A percentile compares a stretch with the other conserved stretches of the same genome.
Evolutionary conservation across 2,113 vertebrate species (phyloP).

Genomic region (Condylura cristata): DNA sequence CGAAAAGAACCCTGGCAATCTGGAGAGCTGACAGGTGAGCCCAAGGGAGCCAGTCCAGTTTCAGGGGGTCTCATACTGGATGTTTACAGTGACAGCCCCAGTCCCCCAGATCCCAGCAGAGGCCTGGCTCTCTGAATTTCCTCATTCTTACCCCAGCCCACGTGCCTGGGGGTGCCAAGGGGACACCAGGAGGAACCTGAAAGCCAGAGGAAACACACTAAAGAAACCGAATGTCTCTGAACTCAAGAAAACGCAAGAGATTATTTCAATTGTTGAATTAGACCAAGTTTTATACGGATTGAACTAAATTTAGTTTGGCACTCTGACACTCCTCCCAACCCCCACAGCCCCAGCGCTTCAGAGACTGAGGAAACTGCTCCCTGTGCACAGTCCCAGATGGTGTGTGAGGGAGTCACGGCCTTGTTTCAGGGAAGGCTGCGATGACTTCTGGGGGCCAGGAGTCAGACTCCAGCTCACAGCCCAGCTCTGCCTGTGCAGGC

Average conservation of each 20-base stretch:
- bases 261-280: not conserved
- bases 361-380: not conserved
- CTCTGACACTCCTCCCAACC: not conserved
- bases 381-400: not conserved
- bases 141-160: not conserved
- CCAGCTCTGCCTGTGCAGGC: not conserved
- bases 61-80: not conserved
- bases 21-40: not conserved
- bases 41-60: not conserved
- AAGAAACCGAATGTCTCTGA: not conserved
- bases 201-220: not conserved
- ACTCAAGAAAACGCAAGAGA: constrained; percentile 23
- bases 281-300: not conserved
- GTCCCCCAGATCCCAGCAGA: not conserved
- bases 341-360: not conserved
- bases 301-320: constrained; percentile 10
- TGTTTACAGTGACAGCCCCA: not conserved
- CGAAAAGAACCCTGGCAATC: not conserved
- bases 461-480: not conserved
- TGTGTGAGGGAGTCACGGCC: not conserved
- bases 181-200: not conserved
- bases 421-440: not conserved
- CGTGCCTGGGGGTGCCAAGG: not conserved
- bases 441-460: not conserved
- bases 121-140: too few species aligned